phyloP scores from a whole-genome alignment of 53 echinoderm and acorn worm species.

The Luidia sarsii region DNA sequence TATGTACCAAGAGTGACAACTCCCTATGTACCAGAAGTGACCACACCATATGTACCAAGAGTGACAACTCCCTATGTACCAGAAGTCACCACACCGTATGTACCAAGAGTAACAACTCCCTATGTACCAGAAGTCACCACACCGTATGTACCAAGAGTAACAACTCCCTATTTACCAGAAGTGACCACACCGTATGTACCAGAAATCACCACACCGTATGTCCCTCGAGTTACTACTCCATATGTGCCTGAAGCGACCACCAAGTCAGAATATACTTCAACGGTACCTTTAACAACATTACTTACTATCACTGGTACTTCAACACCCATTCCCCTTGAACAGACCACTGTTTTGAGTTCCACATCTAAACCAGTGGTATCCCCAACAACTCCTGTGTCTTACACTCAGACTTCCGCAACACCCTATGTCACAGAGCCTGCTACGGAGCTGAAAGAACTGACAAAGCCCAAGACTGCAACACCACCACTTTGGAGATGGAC shows the following conservation, averaged over 20 bases:
- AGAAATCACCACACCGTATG: conserved; percentile 19
- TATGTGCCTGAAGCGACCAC: conserved; percentile 12
- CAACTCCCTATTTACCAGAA: background rate
- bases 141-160: background rate
- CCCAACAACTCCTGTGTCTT: background rate
- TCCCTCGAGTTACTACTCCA: conserved; percentile 5
- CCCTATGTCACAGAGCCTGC: conserved; percentile 3
- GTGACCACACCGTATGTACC: conserved; percentile 24
- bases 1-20: conserved; percentile 17
- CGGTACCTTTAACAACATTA: background rate
- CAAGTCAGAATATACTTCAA: no score
- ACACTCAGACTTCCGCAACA: conserved; percentile 15
- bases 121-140: conserved; percentile 6
- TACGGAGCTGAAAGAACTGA: conserved; percentile 6
- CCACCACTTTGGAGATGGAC: background rate
- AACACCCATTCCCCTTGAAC: background rate
- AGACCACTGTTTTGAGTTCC: conserved; percentile 11
- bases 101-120: background rate
- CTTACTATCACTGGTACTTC: background rate
- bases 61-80: background rate
- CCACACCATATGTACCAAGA: background rate
- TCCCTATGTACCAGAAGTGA: conserved; percentile 3
- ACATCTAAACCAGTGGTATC: background rate
- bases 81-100: background rate
- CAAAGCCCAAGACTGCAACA: background rate